phyloP scores from a whole-genome alignment of 1,140 invertebrate genomes.

The Brachionus plicatilis region DNA sequence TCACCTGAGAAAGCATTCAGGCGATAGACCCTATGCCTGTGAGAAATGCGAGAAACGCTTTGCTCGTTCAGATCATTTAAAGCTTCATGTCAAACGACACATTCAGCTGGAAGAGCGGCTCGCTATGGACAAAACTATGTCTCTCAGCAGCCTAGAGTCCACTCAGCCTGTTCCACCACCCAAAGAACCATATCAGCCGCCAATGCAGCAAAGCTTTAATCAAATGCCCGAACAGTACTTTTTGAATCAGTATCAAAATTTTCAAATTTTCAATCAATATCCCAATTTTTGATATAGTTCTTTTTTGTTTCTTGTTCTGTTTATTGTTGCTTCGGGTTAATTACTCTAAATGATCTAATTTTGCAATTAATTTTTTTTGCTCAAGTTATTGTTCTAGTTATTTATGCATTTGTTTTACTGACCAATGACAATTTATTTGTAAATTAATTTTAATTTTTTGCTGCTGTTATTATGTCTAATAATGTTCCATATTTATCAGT shows the following conservation, averaged over 20 bases:
- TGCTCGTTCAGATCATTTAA: conserved; percentile 88
- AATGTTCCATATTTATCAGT: background rate
- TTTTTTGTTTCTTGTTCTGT: background rate
- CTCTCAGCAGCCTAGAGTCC: background rate
- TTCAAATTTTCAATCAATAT: background rate
- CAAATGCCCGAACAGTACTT: background rate
- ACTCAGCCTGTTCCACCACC: background rate
- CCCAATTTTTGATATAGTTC: background rate
- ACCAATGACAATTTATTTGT: background rate
- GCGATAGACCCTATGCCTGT: conserved; percentile 93
- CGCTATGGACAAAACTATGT: background rate
- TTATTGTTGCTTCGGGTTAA: background rate
- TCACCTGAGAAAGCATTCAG: conserved; percentile 79
- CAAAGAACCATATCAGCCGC: background rate
- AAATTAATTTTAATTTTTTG: background rate
- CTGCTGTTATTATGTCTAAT: background rate
- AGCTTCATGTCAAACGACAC: conserved; percentile 90
- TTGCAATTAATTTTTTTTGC: background rate
- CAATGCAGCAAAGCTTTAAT: background rate
- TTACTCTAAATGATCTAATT: background rate
- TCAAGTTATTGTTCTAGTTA: background rate
- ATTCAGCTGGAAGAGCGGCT: background rate
- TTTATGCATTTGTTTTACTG: background rate
- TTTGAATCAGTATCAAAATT: background rate
- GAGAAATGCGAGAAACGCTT: conserved; percentile 84